Evolutionary conservation across 2,113 vertebrate genomes (phyloP).

Genomic region (Sardina pilchardus): DNA sequence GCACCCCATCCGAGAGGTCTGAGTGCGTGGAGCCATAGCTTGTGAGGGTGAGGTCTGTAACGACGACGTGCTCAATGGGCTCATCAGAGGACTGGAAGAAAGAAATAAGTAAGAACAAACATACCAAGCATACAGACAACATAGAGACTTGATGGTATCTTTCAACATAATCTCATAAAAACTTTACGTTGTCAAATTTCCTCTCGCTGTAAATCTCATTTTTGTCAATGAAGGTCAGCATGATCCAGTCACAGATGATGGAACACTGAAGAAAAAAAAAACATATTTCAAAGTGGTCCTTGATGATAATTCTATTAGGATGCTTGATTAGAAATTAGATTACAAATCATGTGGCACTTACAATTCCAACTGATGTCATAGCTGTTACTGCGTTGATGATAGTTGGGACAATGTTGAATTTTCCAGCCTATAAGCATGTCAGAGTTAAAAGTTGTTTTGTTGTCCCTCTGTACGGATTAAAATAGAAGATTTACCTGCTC

Average conservation of each 20-base stretch:
- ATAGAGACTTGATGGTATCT: background rate
- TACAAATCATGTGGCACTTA: slow-evolving; percentile 65
- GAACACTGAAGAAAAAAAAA: slow-evolving; percentile 74
- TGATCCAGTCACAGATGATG: slow-evolving; percentile 92
- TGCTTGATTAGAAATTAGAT: background rate
- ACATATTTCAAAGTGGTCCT: background rate
- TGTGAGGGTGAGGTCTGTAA: slow-evolving; percentile 67
- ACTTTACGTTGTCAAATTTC: slow-evolving; percentile 86
- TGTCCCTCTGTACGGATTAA: background rate
- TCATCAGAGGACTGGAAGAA: slow-evolving; percentile 29
- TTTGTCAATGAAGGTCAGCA: slow-evolving; percentile 91
- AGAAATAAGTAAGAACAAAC: background rate
- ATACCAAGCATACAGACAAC: background rate
- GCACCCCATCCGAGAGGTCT: slow-evolving; percentile 75
- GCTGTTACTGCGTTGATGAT: slow-evolving; percentile 88
- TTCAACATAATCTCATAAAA: background rate
- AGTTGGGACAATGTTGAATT: slow-evolving; percentile 88
- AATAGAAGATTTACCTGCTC: background rate
- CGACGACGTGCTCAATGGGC: slow-evolving; percentile 20
- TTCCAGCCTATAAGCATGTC: slow-evolving; percentile 79
- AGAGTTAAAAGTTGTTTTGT: background rate
- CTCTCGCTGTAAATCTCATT: slow-evolving; percentile 83
- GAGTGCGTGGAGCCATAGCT: slow-evolving; percentile 72
- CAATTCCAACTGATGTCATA: slow-evolving; percentile 87
- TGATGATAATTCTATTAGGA: background rate